Base-by-base conservation (phyloP, 1,140 invertebrate genomes). In the Melanaphis sacchari region DNA sequence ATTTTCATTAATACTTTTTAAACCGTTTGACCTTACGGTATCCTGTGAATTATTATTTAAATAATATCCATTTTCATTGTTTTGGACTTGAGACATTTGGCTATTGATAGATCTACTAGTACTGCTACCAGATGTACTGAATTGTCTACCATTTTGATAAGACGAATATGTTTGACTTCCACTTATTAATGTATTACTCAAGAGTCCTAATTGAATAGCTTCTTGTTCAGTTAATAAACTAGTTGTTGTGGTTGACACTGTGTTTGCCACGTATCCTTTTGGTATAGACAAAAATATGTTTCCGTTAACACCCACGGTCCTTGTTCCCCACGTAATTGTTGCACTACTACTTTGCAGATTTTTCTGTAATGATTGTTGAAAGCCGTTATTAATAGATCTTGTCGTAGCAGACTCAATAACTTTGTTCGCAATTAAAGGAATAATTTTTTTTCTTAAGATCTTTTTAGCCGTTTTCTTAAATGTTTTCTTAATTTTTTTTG, bases 211-310 rank as follows among this genome's bases (percentile, higher is more conserved):
- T 54, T 46, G 81, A 18, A 52, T 9, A 41, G 91, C 91, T 5
- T 84, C 76, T 31, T 82, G 0, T 40, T 85, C 49, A 26, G 91
- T 52, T 54, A 93, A 31, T n/a, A 85, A 54, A 21, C 46, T n/a
- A 6, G 81, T 93, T 21, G 26, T 84, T 18, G 91, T 41, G 9
- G 38, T 93, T 18, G 81, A 21, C 46, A 41, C 7, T 15, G 91
- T 54, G 15, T 41, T 93, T 8, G 81, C 81, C 0, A 93, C 46
- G 9, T 85, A 93, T 40, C 91, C 91, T 52, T 21, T 1, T 41
- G 91, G 91, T 54, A 93, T 40, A 5, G 76, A n/a, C 36, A 93
- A 26, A 38, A 85, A 41, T 6, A 85, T 26, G n/a, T 90, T 90
- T 41, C 91, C 81, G 24, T 36, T 15, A 4, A 54, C 36, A 31